Percentiles rank a stretch among this genome's conserved stretches.
These are phyloP conservation scores for Nomada goodeniana DNA, from an alignment of 2,888 invertebrate species.

Conservation along the genomic window DNA sequence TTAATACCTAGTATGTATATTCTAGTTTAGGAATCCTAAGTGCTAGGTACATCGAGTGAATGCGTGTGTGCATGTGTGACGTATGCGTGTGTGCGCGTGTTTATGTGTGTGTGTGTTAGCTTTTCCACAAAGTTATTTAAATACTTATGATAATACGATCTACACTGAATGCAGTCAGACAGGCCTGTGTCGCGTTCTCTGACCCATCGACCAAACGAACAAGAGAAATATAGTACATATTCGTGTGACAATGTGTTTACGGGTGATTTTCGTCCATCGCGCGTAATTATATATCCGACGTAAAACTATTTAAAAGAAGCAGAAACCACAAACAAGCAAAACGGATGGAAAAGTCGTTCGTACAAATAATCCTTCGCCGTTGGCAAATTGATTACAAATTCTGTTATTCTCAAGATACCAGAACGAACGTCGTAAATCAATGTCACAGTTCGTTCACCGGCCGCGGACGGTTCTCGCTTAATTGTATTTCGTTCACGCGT, in stretches of 20 bases:
- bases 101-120: not conserved
- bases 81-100: conserved; percentile 31
- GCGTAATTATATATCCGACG: not conserved
- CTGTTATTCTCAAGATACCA: not conserved
- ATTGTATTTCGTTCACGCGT: conserved; percentile 11
- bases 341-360: conserved; percentile 56
- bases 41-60: conserved; percentile 66
- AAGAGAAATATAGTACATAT: not conserved
- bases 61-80: conserved; percentile 3
- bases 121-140: conserved; percentile 61
- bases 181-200: conserved; percentile 59
- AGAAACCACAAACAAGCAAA: too few relatives aligned
- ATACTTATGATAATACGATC: conserved; percentile 61
- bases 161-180: conserved; percentile 60
- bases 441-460: not conserved
- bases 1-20: conserved; percentile 3
- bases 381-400: not conserved
- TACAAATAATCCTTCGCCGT: not conserved
- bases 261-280: conserved; percentile 14
- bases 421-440: conserved; percentile 20
- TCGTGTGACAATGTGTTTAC: not conserved
- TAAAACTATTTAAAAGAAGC: too few relatives aligned
- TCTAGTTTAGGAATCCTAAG: conserved; percentile 65
- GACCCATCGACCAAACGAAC: not conserved
- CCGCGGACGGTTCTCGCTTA: conserved; percentile 1